A percentile compares a stretch with the other conserved stretches of the same genome.
Evolutionary conservation across 2,888 invertebrate genomes (phyloP).

Genomic region (Synergus itoensis): DNA sequence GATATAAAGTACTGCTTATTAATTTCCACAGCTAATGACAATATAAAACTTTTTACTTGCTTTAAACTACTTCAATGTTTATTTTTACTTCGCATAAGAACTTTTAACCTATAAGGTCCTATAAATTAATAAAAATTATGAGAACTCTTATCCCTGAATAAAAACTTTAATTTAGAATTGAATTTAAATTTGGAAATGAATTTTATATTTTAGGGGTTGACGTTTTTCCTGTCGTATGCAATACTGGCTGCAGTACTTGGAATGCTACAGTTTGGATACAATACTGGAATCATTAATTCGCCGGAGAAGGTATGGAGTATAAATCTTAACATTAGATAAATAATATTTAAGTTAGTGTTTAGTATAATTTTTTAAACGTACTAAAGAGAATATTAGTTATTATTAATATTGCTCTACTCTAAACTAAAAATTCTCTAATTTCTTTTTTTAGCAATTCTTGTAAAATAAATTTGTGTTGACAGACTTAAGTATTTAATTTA

Average conservation of each 20-base stretch:
- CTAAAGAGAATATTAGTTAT: too few species aligned
- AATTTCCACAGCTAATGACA: too few species aligned
- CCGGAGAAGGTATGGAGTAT: conserved; percentile 86
- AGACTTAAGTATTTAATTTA: not conserved
- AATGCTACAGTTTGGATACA: conserved; percentile 97
- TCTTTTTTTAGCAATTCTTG: not conserved
- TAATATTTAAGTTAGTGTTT: not conserved
- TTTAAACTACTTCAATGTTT: too few species aligned
- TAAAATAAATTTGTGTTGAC: not conserved
- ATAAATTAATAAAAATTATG: too few species aligned
- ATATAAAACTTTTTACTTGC: too few species aligned
- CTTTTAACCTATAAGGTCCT: too few species aligned
- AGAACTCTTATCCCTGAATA: not conserved
- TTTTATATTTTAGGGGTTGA: conserved; percentile 88
- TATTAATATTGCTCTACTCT: too few species aligned
- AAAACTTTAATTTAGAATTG: conserved; percentile 16
- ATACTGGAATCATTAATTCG: conserved; percentile 97
- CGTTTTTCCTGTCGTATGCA: conserved; percentile 95
- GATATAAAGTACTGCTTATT: not conserved
- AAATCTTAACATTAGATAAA: not conserved
- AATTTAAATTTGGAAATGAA: conserved; percentile 45
- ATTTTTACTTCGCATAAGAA: too few species aligned
- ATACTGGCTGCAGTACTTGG: conserved; percentile 96
- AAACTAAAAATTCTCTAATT: too few species aligned
- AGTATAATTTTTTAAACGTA: not conserved